Evolutionary conservation across 37 sponge, comb jelly and placozoan species (phyloP), one percentile per base, ranked within the genome.

Genomic region (Oopsacas minuta): DNA sequence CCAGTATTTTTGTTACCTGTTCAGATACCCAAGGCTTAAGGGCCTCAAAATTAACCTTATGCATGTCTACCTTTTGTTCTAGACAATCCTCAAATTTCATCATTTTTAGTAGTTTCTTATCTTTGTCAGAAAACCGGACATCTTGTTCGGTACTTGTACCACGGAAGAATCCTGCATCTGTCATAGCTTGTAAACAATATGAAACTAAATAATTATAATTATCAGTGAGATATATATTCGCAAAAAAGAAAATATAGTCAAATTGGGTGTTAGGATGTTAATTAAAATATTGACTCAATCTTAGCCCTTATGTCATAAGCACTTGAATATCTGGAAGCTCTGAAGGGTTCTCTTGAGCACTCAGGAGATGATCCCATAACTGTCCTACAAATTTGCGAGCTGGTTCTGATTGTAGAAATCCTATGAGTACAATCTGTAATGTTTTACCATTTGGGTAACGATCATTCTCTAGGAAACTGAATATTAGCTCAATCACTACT

Each of bases 121-220:
- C 87, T 83, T 96, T 96, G 84, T 96, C 92, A 51, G 83, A 89
- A 82, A 96, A 96, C 36, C 97, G 86, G 61, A 91, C 88, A 86
- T 96, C 97, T 83, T 96, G 97, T 52, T 96, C 94, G 0, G 91
- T 39, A 84, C 86, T 96, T 0, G 97, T 96, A 0, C 97, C 97
- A 42, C 92, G 85, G 85, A 91, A 92, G 52, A 92, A 92, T 8
- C 93, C 93, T 22, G 93, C 93, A 49, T 92, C 93, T 37, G 93
- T 83, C 93, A 92, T 92, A 22, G 17, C 51, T 12, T 17, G 17
- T 46, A 46, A 46, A 46, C 17, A 46, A 12, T 46, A 12, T 46
- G 17, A 22, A n/a, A n/a, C n/a, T n/a, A n/a, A n/a, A n/a, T n/a
- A n/a, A n/a, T n/a, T n/a, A n/a, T n/a, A n/a, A n/a, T n/a, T n/a